Conservation (phyloP, 1,140 invertebrate species). For the Drosophila paulistorum region DNA sequence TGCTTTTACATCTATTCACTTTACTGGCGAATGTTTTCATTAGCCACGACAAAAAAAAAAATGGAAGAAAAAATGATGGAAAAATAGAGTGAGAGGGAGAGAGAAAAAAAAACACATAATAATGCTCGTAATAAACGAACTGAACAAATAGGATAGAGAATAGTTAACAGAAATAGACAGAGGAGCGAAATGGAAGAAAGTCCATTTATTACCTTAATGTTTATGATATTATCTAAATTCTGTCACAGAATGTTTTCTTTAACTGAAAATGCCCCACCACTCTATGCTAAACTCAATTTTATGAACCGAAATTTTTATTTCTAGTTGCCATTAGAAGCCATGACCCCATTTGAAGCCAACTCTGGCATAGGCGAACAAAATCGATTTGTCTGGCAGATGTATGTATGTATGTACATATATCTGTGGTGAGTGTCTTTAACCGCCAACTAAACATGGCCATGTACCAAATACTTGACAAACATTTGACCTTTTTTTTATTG, state of each 20-base stretch:
- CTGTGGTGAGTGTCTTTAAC: constrained; percentile 3
- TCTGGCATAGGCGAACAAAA: neutral
- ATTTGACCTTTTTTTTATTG: neutral
- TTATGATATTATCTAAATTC: too few relatives aligned
- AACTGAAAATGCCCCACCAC: too few relatives aligned
- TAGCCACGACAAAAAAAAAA: constrained; percentile 46
- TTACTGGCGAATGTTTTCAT: constrained; percentile 71
- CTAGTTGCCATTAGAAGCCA: neutral
- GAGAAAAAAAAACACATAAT: neutral
- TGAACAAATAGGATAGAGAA: constrained; percentile 4
- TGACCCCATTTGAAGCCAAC: neutral
- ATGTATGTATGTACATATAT: too few relatives aligned
- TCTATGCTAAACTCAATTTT: too few relatives aligned
- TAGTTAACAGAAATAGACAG: neutral
- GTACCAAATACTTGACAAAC: constrained; percentile 25
- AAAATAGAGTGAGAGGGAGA: neutral
- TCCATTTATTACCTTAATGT: neutral
- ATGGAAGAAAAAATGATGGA: neutral
- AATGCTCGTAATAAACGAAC: constrained; percentile 12
- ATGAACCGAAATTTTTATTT: too few relatives aligned
- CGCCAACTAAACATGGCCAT: constrained; percentile 37
- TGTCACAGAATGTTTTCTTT: too few relatives aligned
- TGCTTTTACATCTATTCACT: constrained; percentile 29
- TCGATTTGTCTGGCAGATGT: constrained; percentile 18
- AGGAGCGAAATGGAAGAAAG: too few relatives aligned